Conservation (phyloP, 2,888 invertebrate species). For the Drosophila conformis region DNA sequence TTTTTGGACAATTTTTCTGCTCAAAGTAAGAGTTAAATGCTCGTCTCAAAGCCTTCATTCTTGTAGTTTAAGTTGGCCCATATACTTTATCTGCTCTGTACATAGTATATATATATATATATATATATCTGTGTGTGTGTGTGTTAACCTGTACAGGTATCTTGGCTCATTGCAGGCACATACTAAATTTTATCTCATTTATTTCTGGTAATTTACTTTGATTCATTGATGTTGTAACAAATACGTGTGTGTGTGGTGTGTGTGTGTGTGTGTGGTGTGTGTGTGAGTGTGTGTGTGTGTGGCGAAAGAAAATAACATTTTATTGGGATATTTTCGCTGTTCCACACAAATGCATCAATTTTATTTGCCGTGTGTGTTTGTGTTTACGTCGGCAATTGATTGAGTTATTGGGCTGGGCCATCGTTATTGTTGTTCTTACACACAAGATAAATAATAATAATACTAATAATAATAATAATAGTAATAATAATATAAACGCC, state of each 20-base stretch:
- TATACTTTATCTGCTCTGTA: background rate
- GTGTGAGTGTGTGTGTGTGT: background rate
- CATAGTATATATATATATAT: background rate
- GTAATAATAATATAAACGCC: slow-evolving; percentile 55
- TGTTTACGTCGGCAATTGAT: slow-evolving; percentile 63
- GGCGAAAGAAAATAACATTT: slow-evolving; percentile 36
- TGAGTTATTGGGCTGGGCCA: slow-evolving; percentile 72
- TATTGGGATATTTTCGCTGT: slow-evolving; percentile 44
- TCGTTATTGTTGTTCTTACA: slow-evolving; percentile 38
- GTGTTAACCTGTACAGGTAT: slow-evolving; percentile 32
- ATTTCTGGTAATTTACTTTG: slow-evolving; percentile 80
- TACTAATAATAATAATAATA: slow-evolving; percentile 43
- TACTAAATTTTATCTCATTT: slow-evolving; percentile 78
- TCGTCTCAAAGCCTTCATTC: background rate
- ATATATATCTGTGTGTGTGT: slow-evolving; percentile 1
- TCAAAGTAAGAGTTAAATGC: background rate
- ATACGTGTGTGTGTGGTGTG: slow-evolving; percentile 38
- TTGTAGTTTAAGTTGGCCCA: background rate
- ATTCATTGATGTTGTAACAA: slow-evolving; percentile 79
- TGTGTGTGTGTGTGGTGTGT: background rate
- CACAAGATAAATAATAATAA: slow-evolving; percentile 60
- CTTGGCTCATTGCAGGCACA: slow-evolving; percentile 41
- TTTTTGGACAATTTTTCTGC: too few relatives aligned
- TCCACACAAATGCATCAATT: slow-evolving; percentile 53
- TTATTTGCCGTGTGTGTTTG: slow-evolving; percentile 28